Evolutionary conservation across 2,113 vertebrate species (phyloP).

Genomic region (Nothoprocta perdicaria): DNA sequence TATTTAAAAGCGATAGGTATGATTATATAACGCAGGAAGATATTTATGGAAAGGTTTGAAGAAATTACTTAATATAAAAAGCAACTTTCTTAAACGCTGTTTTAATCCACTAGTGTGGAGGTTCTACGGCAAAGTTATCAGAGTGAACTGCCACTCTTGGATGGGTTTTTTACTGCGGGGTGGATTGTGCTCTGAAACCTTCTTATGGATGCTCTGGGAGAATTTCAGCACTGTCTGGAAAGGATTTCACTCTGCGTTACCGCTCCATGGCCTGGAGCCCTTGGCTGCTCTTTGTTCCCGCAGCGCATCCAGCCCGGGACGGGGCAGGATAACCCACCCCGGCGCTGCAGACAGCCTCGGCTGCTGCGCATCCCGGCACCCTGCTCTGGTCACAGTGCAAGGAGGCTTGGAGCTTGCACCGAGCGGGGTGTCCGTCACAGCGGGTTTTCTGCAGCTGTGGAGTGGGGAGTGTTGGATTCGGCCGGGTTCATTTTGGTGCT

Average conservation of each 20-base stretch:
- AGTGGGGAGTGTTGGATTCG: neutral
- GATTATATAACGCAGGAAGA: neutral
- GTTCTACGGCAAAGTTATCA: neutral
- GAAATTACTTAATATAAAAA: neutral
- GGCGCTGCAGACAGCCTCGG: neutral
- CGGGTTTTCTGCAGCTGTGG: neutral
- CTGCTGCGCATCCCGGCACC: too few species aligned
- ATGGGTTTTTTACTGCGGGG: neutral
- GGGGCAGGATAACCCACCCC: neutral
- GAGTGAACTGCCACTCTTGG: neutral
- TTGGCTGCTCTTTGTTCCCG: neutral
- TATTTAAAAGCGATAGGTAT: neutral
- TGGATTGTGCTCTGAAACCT: neutral
- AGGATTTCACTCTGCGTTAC: neutral
- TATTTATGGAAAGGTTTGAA: neutral
- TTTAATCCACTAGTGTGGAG: neutral
- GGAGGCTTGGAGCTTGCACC: neutral
- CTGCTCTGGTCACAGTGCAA: neutral
- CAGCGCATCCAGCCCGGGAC: rapidly evolving
- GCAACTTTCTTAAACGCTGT: neutral
- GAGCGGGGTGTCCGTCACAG: neutral
- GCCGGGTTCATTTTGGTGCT: neutral
- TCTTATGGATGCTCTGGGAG: neutral
- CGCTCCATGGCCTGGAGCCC: neutral
- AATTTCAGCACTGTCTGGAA: neutral